These are phyloP conservation scores for Rhineura floridana DNA, from an alignment of 2,113 vertebrate genomes.

Conservation along the genomic window DNA sequence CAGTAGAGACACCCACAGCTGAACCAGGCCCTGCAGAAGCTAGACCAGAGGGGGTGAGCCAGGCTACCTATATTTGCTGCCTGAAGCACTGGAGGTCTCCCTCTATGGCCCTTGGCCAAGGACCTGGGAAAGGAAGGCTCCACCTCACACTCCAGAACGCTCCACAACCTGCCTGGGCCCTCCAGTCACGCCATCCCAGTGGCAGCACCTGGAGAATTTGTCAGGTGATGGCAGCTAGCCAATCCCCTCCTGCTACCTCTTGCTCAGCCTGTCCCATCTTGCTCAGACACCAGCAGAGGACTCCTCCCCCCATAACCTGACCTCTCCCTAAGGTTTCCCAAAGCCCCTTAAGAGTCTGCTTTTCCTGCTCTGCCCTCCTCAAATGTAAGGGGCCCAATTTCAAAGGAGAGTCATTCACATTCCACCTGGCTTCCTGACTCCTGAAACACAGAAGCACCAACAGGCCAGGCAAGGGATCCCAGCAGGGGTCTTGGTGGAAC, in stretches of 20 bases:
- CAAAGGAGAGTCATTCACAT: fast-evolving
- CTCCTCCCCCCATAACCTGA: too few relatives aligned
- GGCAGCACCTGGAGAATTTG: not conserved
- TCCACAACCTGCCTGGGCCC: not conserved
- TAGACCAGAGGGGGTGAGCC: fast-evolving
- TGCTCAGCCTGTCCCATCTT: not conserved
- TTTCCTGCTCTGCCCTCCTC: not conserved
- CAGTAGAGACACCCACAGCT: not conserved
- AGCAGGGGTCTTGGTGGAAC: too few relatives aligned
- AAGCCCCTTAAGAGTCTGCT: too few relatives aligned
- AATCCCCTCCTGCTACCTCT: not conserved
- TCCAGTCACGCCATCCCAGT: too few relatives aligned
- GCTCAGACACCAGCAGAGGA: not conserved
- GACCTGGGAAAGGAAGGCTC: too few relatives aligned
- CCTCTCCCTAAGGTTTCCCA: not conserved
- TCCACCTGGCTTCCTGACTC: not conserved
- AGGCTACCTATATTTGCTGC: not conserved
- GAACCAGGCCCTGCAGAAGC: too few relatives aligned
- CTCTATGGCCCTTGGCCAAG: not conserved
- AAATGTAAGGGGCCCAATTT: not conserved
- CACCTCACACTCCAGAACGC: not conserved
- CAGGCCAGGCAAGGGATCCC: not conserved
- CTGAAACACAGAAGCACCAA: too few relatives aligned
- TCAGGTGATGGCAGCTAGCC: not conserved
- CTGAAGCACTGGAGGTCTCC: not conserved